Evolutionary conservation across 2,888 invertebrate species (phyloP), one percentile per base, ranked within the genome.

Genomic region (Cosmia trapezina): DNA sequence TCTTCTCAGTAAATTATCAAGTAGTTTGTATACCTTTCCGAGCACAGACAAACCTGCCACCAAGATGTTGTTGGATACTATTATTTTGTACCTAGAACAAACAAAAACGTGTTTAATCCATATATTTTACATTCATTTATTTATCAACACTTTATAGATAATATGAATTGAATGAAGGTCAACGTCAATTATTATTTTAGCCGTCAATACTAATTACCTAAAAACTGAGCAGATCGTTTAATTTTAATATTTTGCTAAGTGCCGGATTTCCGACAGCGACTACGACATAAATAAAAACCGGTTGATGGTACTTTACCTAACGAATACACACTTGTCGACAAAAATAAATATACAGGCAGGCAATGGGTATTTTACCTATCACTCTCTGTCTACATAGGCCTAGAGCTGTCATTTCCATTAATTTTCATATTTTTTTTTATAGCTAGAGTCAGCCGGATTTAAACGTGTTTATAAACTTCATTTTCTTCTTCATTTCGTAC

Each of bases 201-300:
- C 43, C 66, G 11, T 51, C 14, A 51, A 54, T 28, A 17, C 28
- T 28, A 28, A 54, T 28, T n/a, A 8, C 12, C 37, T 6, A 49
- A 59, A 67, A 66, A 71, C 28, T 45, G n/a, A 66, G 43, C 17
- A n/a, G 3, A 19, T n/a, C 0, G 33, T 43, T 6, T 47, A 14
- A 54, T 56, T 60, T 54, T 61, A 57, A 53, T 51, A 67, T 70
- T 70, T 83, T 37, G 51, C 51, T 62, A 72, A 78, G 28, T 67
- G 69, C 56, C 81, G 74, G 81, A 81, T 81, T 83, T 83, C 79
- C 79, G 61, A 72, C 59, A 62, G 19, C 28, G 9, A 69, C 72
- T 72, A 63, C 73, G 51, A 74, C 79, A 70, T 73, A 62, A 62
- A 51, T 6, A 68, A 66, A 79, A 80, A 77, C 81, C 60, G 47